Evolutionary conservation across 2,888 invertebrate genomes (phyloP).

Genomic region (Pterobdella sp.): DNA sequence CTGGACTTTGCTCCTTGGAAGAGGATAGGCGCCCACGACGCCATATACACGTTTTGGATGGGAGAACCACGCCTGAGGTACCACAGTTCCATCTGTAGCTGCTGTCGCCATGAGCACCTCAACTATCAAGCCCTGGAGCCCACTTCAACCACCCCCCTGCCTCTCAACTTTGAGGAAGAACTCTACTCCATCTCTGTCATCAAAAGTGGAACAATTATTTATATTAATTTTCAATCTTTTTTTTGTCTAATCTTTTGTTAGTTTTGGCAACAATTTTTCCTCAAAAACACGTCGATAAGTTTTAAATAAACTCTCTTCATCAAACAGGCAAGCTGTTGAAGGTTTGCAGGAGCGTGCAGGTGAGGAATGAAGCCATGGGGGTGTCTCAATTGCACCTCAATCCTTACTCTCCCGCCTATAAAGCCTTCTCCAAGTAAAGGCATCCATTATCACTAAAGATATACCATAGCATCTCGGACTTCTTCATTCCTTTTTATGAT

Average conservation of each 20-base stretch:
- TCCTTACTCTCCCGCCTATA: slow-evolving; percentile 98
- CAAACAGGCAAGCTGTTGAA: slow-evolving; percentile 55
- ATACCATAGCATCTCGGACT: background rate
- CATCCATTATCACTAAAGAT: background rate
- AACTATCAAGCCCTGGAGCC: slow-evolving; percentile 80
- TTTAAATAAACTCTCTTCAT: background rate
- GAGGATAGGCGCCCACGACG: slow-evolving; percentile 83
- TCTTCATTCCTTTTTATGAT: background rate
- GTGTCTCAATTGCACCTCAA: slow-evolving; percentile 93
- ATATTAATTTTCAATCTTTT: slow-evolving; percentile 5
- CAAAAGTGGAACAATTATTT: slow-evolving; percentile 63
- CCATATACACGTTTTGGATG: slow-evolving; percentile 89
- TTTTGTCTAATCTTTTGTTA: background rate
- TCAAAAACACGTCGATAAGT: background rate
- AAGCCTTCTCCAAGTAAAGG: slow-evolving; percentile 97
- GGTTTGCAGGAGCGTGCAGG: slow-evolving; percentile 96
- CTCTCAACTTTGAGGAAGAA: slow-evolving; percentile 38
- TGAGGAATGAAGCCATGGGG: slow-evolving; percentile 88
- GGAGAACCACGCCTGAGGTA: slow-evolving; percentile 95
- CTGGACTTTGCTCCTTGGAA: slow-evolving; percentile 92
- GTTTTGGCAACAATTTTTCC: background rate
- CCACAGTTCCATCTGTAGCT: slow-evolving; percentile 99
- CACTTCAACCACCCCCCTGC: slow-evolving; percentile 78
- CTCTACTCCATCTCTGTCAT: slow-evolving; percentile 53
- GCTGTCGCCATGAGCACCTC: slow-evolving; percentile 60